Conservation (phyloP, 1,140 invertebrate species). For the Asobara japonica region DNA sequence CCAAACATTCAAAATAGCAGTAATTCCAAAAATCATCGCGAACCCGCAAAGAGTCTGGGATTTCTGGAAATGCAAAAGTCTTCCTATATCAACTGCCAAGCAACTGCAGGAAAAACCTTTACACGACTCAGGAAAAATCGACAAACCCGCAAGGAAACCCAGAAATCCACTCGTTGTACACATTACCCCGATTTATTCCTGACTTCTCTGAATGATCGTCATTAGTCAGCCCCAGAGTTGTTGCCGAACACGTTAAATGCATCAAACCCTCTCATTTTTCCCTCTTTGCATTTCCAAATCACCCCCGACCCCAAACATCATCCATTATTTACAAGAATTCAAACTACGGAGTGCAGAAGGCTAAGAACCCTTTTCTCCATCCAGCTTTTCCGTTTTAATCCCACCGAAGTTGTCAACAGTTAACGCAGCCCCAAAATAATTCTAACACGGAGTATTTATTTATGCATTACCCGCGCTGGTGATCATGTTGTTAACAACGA, state of each 20-base stretch:
- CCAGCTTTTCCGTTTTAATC: not conserved
- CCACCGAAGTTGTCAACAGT: not conserved
- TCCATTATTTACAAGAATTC: constrained; percentile 46
- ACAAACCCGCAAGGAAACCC: not conserved
- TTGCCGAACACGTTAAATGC: not conserved
- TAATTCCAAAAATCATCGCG: too few relatives aligned
- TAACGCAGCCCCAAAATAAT: not conserved
- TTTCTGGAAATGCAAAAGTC: too few relatives aligned
- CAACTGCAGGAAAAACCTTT: too few relatives aligned
- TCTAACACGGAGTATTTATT: not conserved
- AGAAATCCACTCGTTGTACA: not conserved
- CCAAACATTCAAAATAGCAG: too few relatives aligned
- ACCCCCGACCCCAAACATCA: constrained; percentile 34
- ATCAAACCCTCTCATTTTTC: not conserved
- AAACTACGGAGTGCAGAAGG: constrained; percentile 18
- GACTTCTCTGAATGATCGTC: not conserved
- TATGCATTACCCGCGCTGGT: not conserved
- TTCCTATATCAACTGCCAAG: too few relatives aligned
- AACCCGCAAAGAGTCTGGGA: too few relatives aligned
- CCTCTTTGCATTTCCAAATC: not conserved
- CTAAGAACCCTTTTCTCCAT: not conserved
- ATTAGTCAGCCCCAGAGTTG: not conserved
- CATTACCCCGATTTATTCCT: not conserved
- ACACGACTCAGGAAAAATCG: not conserved
- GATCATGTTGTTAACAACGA: not conserved